Evolutionary conservation across 2,797 vertebrate genomes (phyloP), one percentile per base, ranked within the genome.

Genomic region (Lepilemur septentrionalis): DNA sequence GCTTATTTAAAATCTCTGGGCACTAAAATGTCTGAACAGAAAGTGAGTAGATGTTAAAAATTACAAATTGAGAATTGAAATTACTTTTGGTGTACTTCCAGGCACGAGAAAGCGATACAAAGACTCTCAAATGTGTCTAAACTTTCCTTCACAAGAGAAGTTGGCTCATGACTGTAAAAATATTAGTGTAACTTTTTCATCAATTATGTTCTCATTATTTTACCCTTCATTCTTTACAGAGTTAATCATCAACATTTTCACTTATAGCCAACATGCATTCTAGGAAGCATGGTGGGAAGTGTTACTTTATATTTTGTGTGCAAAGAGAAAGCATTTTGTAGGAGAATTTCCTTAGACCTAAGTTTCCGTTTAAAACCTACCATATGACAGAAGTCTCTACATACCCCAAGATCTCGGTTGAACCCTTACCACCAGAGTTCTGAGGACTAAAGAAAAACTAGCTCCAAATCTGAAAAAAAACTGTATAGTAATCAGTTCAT

Each of bases 161-260:
- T 67, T 91, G 38, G n/a, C 38, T 80, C 22, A 12, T 73, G 20
- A 52, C 46, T 82, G 43, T 17, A 70, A 89, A 93, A 69, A 93
- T 57, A 86, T 6, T 63, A 48, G 4, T 69, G 3, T 14, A 80
- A 57, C 89, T 17, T 83, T 79, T 55, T 48, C 23, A 87, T 50
- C 96, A 46, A 59, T 82, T 94, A 82, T 85, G 23, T 55, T 70
- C 89, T 92, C 57, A 30, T 96, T 73, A 90, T 83, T 97, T 91
- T 93, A 75, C 38, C 28, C 38, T 75, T 79, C 75, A 90, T 30
- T 96, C 57, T 97, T 92, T 76, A 61, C 0, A 1, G 52, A 96
- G 61, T 83, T 94, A 95, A 2, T 96, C 57, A 69, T 48, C 82
- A 70, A 30, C 67, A 70, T 85, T 93, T 85, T 91, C 67, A 80